Conservation (phyloP, 2,797 vertebrate genomes). For the Platalea minor region DNA sequence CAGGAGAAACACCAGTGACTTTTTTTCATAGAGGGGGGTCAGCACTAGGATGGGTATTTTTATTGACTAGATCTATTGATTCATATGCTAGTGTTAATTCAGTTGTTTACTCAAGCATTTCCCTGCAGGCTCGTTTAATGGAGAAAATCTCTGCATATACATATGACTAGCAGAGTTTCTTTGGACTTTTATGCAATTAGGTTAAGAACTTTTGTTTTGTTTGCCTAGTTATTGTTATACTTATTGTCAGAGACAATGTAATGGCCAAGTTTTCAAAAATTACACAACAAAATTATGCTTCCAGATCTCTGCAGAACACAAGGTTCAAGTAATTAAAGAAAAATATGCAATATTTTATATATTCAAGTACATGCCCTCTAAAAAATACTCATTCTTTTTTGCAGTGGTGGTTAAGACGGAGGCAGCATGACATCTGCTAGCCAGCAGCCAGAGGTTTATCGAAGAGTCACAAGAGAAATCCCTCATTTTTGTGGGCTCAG, state of each 20-base stretch:
- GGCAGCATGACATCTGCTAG: neutral
- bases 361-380: neutral
- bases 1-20: neutral
- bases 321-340: neutral
- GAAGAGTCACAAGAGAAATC: neutral
- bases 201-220: neutral
- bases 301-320: neutral
- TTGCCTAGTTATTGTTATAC: neutral
- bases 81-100: neutral
- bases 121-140: neutral
- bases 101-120: neutral
- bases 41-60: neutral
- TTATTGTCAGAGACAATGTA: neutral
- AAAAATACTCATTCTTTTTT: neutral
- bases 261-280: neutral
- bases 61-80: conserved; percentile 23
- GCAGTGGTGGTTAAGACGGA: neutral
- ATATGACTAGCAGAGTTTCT: neutral
- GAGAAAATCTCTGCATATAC: neutral
- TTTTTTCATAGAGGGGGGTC: neutral
- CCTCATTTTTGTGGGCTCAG: neutral
- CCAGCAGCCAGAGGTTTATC: neutral
- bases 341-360: neutral
- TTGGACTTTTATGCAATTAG: neutral
- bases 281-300: neutral